phyloP scores from a whole-genome alignment of 2,888 invertebrate genomes.

The Cylindroiulus punctatus region DNA sequence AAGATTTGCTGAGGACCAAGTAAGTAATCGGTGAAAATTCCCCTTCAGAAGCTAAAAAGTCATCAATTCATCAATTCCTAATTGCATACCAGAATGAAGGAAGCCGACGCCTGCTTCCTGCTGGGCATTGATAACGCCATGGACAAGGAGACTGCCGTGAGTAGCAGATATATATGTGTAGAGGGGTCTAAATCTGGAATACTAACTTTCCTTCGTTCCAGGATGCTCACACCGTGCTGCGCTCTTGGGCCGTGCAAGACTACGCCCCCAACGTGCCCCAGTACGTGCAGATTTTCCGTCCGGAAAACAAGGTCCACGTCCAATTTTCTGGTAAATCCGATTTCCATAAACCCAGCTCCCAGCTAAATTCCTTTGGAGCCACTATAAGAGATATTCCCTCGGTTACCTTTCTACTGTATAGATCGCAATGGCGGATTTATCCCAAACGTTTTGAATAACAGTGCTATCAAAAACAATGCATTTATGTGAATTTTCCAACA shows the following conservation, averaged over 20 bases:
- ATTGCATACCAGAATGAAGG: constrained; percentile 78
- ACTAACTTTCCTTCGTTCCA: constrained; percentile 61
- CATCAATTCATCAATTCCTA: too few species aligned
- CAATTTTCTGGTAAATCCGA: constrained; percentile 80
- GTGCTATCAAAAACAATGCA: not conserved
- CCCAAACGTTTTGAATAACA: too few species aligned
- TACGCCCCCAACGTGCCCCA: constrained; percentile 96
- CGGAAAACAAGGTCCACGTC: constrained; percentile 97
- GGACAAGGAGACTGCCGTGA: constrained; percentile 92
- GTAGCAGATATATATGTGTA: constrained; percentile 60
- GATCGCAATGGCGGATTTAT: too few species aligned
- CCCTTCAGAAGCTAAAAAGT: too few species aligned
- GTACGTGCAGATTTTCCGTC: constrained; percentile 97
- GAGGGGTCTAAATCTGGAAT: too few species aligned
- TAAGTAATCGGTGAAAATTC: constrained; percentile 58
- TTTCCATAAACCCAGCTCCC: too few species aligned
- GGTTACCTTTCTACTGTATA: too few species aligned
- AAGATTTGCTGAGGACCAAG: constrained; percentile 88
- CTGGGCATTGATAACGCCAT: constrained; percentile 94
- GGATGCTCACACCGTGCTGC: constrained; percentile 79
- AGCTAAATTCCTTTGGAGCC: too few species aligned
- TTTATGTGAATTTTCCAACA: too few species aligned
- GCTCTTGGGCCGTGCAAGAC: constrained; percentile 98
- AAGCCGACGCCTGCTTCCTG: constrained; percentile 97
- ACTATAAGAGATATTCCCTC: too few species aligned